phyloP scores from a whole-genome alignment of 2,888 invertebrate genomes.

The Mechanitis mazaeus region DNA sequence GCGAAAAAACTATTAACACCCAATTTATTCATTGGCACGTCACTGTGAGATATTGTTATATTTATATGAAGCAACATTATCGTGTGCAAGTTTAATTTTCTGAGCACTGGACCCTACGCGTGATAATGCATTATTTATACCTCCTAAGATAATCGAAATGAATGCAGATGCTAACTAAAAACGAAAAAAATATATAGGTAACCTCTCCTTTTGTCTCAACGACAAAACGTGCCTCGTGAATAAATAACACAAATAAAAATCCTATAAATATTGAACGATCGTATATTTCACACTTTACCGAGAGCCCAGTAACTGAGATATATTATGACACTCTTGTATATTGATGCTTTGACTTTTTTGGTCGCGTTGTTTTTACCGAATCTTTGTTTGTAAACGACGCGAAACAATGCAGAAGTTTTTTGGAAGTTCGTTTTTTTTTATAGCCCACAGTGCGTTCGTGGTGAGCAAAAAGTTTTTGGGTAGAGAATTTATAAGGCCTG shows the following conservation, averaged over 20 bases:
- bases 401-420: conserved; percentile 53
- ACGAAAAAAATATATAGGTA: conserved; percentile 62
- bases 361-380: conserved; percentile 55
- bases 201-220: conserved; percentile 35
- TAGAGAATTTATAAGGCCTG: conserved; percentile 35
- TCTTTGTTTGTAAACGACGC: conserved; percentile 68
- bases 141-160: conserved; percentile 69
- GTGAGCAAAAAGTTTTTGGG: conserved; percentile 35
- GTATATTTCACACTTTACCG: conserved; percentile 72
- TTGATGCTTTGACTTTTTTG: conserved; percentile 47
- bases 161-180: conserved; percentile 72
- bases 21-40: conserved; percentile 18
- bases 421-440: conserved; percentile 38
- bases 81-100: conserved; percentile 57
- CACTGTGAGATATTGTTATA: conserved; percentile 24
- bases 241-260: conserved; percentile 74
- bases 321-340: conserved; percentile 64
- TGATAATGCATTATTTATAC: conserved; percentile 76
- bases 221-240: conserved; percentile 51
- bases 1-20: not conserved
- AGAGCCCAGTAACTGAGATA: conserved; percentile 63
- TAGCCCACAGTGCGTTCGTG: conserved; percentile 10
- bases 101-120: conserved; percentile 54
- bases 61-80: conserved; percentile 27
- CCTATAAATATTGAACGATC: conserved; percentile 72